phyloP scores from a whole-genome alignment of 2,888 invertebrate species.

The Temnothorax rugatulus region DNA sequence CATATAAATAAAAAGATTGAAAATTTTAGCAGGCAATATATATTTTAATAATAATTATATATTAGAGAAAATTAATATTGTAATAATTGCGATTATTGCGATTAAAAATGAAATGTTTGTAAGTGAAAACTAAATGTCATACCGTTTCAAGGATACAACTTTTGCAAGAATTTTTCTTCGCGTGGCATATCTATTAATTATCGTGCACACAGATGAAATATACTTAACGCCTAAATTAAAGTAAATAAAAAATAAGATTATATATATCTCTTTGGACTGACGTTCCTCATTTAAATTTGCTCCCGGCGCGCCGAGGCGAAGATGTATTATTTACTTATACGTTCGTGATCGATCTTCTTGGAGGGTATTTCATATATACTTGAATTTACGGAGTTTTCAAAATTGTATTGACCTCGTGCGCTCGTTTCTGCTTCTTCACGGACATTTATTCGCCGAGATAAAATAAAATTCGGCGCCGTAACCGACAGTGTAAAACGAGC shows the following conservation, averaged over 20 bases:
- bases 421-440: neutral
- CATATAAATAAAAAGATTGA: neutral
- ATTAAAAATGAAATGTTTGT: conserved; percentile 3
- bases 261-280: neutral
- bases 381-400: conserved; percentile 12
- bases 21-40: neutral
- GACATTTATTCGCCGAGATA: conserved; percentile 15
- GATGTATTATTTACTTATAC: conserved; percentile 16
- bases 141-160: neutral
- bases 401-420: neutral
- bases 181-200: conserved; percentile 3
- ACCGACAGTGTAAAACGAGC: neutral
- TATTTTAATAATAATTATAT: neutral
- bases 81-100: neutral
- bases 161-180: neutral
- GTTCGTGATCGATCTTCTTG: neutral
- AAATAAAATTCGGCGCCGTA: neutral
- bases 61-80: neutral
- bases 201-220: neutral
- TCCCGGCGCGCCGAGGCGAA: neutral
- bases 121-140: neutral
- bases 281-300: conserved; percentile 18
- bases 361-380: neutral
- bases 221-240: neutral
- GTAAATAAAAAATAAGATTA: neutral